A percentile compares a stretch with the other conserved stretches of the same genome.
phyloP scores from a whole-genome alignment of 2,113 vertebrate genomes.

The Xiphophorus couchianus region DNA sequence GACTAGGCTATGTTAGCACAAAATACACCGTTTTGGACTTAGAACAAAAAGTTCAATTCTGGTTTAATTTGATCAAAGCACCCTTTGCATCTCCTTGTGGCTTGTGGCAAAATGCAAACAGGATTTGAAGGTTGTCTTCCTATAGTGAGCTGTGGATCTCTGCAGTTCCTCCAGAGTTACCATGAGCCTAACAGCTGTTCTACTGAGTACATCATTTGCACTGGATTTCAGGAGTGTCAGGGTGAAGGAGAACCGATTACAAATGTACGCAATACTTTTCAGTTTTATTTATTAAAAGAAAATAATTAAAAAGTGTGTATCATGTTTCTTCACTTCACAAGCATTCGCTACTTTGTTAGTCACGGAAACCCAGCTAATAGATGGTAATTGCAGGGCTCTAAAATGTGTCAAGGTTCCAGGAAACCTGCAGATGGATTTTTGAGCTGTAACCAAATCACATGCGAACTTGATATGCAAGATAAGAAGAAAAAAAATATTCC shows the following conservation, averaged over 20 bases:
- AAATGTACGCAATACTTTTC: not conserved
- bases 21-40: not conserved
- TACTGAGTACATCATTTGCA: not conserved
- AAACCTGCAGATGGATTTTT: not conserved
- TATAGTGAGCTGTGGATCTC: not conserved
- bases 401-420: not conserved
- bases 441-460: slow-evolving; percentile 8
- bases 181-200: not conserved
- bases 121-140: not conserved
- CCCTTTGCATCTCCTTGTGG: not conserved
- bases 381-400: not conserved
- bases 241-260: not conserved
- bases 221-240: not conserved
- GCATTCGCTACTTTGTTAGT: not conserved
- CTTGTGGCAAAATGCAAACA: not conserved
- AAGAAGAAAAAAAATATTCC: not conserved
- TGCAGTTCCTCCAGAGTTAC: not conserved
- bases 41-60: not conserved
- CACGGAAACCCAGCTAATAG: not conserved
- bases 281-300: not conserved
- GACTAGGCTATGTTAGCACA: not conserved
- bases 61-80: not conserved
- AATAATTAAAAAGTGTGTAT: not conserved
- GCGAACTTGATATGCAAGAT: not conserved
- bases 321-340: not conserved